Base-by-base conservation (phyloP, 2,888 invertebrate genomes). In the Boloria selene region DNA sequence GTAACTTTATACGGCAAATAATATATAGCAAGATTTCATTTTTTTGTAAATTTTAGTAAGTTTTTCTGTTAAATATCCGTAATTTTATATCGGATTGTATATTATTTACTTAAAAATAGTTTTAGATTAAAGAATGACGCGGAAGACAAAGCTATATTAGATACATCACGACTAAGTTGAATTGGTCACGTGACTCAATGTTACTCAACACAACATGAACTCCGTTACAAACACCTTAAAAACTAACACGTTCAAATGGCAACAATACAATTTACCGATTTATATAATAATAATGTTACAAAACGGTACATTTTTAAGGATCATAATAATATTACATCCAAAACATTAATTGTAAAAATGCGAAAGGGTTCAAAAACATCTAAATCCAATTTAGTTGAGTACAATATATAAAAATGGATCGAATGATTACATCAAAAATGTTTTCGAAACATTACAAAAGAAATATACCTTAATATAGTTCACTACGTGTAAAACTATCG, bases 81-180 rank as follows among this genome's bases (percentile, higher is more conserved):
- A 53, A 14, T 4, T 42, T 44, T 42, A 55, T 18, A 22, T 22
- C 26, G 16, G 1, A 5, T 26, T 26, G 10, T 45, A 22, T 18
- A 45, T 18, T 45, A n/a, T 44, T 45, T 26, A 1, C 3, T 22
- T 22, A 22, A 22, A 22, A 22, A 22, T 22, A 22, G 22, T 18
- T 44, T 7, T 17, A 10, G 13, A 5, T 13, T 1, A 13, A 0
- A 16, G 47, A 31, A 38, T 10, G 47, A 6, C 73, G 70, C 73
- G 81, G 82, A 81, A 82, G 82, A 82, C 82, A 72, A 75, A 73
- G 65, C 53, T 65, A 71, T 60, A 55, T 56, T 52, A 22, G 22
- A 22, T 22, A 65, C 17, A 59, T 50, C 52, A 51, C 63, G 64
- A 70, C 79, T 82, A 80, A 74, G 5, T 69, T 76, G 80, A 80